phyloP scores from a whole-genome alignment of 2,113 vertebrate species.

The Centrocercus urophasianus region DNA sequence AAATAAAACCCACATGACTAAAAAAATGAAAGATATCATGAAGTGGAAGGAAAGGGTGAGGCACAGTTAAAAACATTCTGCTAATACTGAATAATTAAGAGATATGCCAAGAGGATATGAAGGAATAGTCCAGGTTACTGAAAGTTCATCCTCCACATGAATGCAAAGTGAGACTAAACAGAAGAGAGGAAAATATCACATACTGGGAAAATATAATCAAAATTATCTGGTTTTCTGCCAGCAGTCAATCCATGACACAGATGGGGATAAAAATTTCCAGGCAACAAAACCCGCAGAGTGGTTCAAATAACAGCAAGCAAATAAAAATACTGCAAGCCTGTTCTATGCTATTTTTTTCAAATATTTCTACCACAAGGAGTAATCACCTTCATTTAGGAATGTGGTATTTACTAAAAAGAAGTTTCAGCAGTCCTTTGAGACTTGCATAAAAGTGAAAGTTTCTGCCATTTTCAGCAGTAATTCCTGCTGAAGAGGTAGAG shows the following conservation, averaged over 20 bases:
- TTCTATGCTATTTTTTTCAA: not conserved
- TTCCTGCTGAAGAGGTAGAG: not conserved
- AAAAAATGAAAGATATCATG: not conserved
- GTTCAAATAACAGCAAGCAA: conserved; percentile 35
- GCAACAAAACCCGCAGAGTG: not conserved
- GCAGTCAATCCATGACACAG: not conserved
- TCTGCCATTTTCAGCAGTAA: not conserved
- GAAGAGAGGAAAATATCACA: not conserved
- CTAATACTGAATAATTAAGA: not conserved
- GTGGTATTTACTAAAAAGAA: not conserved
- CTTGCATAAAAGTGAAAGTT: not conserved
- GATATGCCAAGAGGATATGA: not conserved
- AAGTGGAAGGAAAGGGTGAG: not conserved
- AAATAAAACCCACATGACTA: not conserved
- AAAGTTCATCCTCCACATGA: not conserved
- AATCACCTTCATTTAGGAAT: not conserved
- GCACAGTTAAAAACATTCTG: not conserved
- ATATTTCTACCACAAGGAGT: not conserved
- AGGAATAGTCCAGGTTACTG: not conserved
- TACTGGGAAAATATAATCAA: not conserved
- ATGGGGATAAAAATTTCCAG: not conserved
- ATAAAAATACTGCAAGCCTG: not conserved
- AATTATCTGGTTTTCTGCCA: not conserved
- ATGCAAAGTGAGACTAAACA: not conserved
- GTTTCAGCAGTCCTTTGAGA: not conserved